These are phyloP conservation scores for Leptinotarsa haldemani DNA, from an alignment of 2,888 invertebrate species.

Conservation along the genomic window DNA sequence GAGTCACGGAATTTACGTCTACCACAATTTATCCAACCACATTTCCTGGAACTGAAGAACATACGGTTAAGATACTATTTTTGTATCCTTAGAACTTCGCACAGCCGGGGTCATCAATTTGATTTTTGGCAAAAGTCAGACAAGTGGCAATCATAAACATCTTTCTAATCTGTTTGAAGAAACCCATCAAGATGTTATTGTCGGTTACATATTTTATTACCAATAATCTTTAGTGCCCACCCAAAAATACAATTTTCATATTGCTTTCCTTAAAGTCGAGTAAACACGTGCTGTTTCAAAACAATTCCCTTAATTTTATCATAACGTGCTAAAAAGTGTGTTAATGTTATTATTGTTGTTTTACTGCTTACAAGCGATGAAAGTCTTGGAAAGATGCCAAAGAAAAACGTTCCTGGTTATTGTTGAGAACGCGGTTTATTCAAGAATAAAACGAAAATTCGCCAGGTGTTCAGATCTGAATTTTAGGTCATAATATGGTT, in stretches of 20 bases:
- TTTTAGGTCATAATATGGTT: no score
- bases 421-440: neutral
- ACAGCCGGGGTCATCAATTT: neutral
- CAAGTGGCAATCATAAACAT: neutral
- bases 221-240: conserved; percentile 9
- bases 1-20: no score
- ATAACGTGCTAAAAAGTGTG: conserved; percentile 5
- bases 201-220: conserved; percentile 20
- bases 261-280: no score
- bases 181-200: conserved; percentile 8
- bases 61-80: no score
- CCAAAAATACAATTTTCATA: neutral
- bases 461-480: no score
- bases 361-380: neutral
- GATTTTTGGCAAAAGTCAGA: conserved; percentile 1
- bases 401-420: neutral
- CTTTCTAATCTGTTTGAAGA: neutral
- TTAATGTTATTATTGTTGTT: neutral
- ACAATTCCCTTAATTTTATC: neutral
- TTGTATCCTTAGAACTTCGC: no score
- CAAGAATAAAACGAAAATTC: no score
- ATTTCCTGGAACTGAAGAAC: no score
- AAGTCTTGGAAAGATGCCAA: neutral
- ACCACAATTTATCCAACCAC: no score
- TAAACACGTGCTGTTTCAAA: neutral